Percentiles rank a stretch among this genome's conserved stretches.
Evolutionary conservation across 1,140 invertebrate genomes (phyloP).

Genomic region (Gonioctena quinquepunctata): DNA sequence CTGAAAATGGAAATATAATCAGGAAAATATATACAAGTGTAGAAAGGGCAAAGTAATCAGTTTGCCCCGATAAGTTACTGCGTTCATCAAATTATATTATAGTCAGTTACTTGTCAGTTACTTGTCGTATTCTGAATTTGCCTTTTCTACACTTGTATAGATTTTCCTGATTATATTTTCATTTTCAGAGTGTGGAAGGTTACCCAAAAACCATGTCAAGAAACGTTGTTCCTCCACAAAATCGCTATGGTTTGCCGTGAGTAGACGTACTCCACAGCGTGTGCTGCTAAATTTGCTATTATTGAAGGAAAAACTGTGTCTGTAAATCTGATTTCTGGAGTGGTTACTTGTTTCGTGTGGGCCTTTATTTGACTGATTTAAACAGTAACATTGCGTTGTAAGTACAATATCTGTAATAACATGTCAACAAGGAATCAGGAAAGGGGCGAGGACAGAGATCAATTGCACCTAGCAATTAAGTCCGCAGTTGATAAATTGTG

Average conservation of each 20-base stretch:
- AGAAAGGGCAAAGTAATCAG: too few relatives aligned
- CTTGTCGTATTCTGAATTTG: too few relatives aligned
- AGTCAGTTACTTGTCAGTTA: too few relatives aligned
- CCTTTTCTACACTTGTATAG: too few relatives aligned
- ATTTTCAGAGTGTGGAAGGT: too few relatives aligned
- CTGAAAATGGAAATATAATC: too few relatives aligned
- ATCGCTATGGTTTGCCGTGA: background rate
- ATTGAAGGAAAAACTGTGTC: background rate
- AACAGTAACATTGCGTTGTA: background rate
- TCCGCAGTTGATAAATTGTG: constrained; percentile 2
- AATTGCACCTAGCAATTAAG: constrained; percentile 6
- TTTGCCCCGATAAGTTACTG: too few relatives aligned
- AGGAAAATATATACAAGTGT: too few relatives aligned
- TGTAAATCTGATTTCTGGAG: background rate
- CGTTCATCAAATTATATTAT: too few relatives aligned
- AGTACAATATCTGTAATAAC: background rate
- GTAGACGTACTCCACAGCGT: background rate
- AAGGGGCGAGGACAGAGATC: constrained; percentile 5
- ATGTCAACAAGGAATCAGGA: background rate
- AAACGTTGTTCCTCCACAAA: too few relatives aligned
- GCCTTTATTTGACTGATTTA: background rate
- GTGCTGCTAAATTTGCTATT: constrained; percentile 2
- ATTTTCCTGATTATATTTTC: too few relatives aligned
- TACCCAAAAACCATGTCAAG: too few relatives aligned
- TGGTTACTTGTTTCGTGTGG: constrained; percentile 4